Evolutionary conservation across 2,113 vertebrate genomes (phyloP), one percentile per base, ranked within the genome.

Genomic region (Gopherus flavomarginatus): DNA sequence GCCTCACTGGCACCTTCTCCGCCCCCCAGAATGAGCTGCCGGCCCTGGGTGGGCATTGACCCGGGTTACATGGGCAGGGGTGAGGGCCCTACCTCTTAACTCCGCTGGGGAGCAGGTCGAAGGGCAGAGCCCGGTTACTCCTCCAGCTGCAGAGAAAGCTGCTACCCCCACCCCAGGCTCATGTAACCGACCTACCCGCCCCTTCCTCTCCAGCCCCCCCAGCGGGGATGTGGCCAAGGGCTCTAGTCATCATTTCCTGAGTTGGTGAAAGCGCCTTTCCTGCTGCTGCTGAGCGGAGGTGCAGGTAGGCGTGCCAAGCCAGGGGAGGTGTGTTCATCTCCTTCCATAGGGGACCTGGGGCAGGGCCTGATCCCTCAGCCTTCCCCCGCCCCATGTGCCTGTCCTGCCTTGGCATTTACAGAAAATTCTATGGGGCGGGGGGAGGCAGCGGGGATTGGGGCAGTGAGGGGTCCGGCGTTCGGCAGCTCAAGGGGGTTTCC

Each of bases 1-100:
- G 22, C 57, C 27, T 13, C 26, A 24, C 56, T 27, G 26, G 24
- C 56, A 57, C 56, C 22, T 57, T 57, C 56, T 57, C 10, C 10
- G 2, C 27, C 27, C 27, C 26, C 11, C 5, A 12, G 5, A 31
- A 59, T 7, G 16, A 22, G 35, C 53, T 14, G 47, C 69, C 8
- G 2, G 31, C 29, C 52, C 35, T 69, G 44, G 3, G 53, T 69
- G 44, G 4, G 53, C 38, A 3, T 9, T 22, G 53, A 54, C 21
- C 19, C 8, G 8, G 53, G 53, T 52, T 52, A 52, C 87, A 19
- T n/a, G 22, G 3, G 8, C 6, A 7, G 26, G 42, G 47, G 47
- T 3, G 5, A 2, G 77, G 47, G 27, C 26, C 47, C 6, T 5
- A 9, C 38, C 4, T 1, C 2, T 29, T 0, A 14, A 29, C 54